phyloP scores from a whole-genome alignment of 2,797 vertebrate species.

The Parotocinclus haroldoi region DNA sequence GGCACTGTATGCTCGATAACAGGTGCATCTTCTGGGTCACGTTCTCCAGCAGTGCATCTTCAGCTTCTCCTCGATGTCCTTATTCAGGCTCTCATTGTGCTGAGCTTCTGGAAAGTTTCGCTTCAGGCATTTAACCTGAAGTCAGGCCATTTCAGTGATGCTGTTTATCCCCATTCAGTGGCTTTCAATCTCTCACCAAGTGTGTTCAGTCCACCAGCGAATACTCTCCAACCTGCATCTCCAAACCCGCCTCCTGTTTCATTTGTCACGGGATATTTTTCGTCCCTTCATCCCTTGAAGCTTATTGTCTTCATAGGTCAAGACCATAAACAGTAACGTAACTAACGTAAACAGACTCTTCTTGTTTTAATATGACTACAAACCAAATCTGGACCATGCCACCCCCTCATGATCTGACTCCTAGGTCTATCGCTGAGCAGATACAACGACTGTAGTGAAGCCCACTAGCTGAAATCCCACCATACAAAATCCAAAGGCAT shows the following conservation, averaged over 20 bases:
- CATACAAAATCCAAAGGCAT: no score
- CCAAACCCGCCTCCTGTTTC: background rate
- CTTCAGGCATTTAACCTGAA: constrained; percentile 10
- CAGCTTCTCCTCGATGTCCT: constrained; percentile 11
- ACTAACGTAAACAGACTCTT: no score
- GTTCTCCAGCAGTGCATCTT: constrained; percentile 31
- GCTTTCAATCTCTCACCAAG: background rate
- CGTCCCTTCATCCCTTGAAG: no score
- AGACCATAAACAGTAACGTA: no score
- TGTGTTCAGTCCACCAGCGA: background rate
- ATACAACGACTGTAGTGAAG: no score
- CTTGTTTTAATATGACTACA: no score
- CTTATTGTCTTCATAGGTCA: no score
- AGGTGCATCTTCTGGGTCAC: constrained; percentile 35
- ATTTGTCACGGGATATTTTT: background rate
- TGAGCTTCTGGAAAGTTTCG: constrained; percentile 15
- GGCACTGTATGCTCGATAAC: constrained; percentile 36
- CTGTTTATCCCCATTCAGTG: constrained; percentile 14
- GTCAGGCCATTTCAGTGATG: constrained; percentile 31
- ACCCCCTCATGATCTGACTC: no score
- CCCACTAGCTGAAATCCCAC: no score
- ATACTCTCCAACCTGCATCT: background rate
- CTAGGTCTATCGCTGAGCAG: no score
- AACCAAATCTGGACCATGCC: no score
- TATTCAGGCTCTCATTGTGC: constrained; percentile 32